Evolutionary conservation across 1,140 invertebrate species (phyloP).

Genomic region (Ceratina japonica): DNA sequence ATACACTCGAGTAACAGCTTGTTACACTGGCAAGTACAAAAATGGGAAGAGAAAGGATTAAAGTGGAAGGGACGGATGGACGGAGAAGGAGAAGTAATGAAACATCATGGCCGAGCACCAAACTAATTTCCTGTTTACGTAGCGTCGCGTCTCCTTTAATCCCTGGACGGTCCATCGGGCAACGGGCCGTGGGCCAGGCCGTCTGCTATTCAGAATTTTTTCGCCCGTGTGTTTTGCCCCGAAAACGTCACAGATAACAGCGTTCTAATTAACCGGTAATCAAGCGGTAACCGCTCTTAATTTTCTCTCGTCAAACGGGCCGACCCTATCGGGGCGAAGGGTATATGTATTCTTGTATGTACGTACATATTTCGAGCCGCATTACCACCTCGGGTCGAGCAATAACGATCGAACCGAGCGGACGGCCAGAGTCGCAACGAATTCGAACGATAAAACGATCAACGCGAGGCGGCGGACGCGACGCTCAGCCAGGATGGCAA

Average conservation of each 20-base stretch:
- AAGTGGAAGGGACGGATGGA: too few species aligned
- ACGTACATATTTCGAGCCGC: too few species aligned
- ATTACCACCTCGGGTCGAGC: background rate
- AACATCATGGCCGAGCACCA: constrained; percentile 1
- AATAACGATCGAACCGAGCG: constrained; percentile 11
- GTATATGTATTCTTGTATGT: background rate
- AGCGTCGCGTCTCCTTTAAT: constrained; percentile 26
- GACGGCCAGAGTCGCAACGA: background rate
- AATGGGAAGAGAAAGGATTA: background rate
- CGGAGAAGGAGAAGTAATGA: background rate
- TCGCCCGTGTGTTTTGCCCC: background rate
- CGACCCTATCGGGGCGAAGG: constrained; percentile 7
- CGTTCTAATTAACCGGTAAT: constrained; percentile 46
- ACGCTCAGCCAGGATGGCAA: background rate
- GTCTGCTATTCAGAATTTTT: constrained; percentile 15
- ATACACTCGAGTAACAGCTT: too few species aligned
- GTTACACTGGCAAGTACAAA: background rate
- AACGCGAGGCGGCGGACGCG: constrained; percentile 4
- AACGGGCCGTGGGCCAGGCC: background rate
- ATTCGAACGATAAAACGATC: constrained; percentile 41
- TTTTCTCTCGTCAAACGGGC: constrained; percentile 23
- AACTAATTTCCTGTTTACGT: constrained; percentile 45
- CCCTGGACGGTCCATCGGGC: constrained; percentile 17
- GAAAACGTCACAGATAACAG: constrained; percentile 43
- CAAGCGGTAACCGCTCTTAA: constrained; percentile 26